Evolutionary conservation across 2,797 vertebrate genomes (phyloP).

Genomic region (Coregonus sp.): DNA sequence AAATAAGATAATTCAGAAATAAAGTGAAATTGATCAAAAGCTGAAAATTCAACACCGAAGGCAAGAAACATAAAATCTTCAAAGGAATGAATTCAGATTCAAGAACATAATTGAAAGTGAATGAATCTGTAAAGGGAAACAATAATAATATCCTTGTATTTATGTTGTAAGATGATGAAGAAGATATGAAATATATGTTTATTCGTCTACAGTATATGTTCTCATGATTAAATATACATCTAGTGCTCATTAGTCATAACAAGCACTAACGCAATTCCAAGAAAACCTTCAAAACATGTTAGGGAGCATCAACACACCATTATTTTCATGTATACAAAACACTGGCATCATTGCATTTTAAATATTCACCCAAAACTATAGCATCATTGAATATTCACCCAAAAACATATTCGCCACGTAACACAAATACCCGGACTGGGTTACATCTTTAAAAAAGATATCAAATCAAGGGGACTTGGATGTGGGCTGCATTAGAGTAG

Average conservation of each 20-base stretch:
- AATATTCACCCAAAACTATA: conserved; percentile 53
- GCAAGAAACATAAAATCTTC: too few relatives aligned
- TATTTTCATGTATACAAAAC: conserved; percentile 59
- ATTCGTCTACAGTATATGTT: background rate
- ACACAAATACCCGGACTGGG: conserved; percentile 45
- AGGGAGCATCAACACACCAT: conserved; percentile 28
- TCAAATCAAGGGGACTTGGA: conserved; percentile 64
- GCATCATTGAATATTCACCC: conserved; percentile 69
- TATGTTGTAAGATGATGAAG: background rate
- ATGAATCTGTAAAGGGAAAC: too few relatives aligned
- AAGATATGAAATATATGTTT: background rate
- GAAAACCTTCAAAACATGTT: conserved; percentile 58
- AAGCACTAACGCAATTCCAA: conserved; percentile 25
- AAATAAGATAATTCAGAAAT: background rate
- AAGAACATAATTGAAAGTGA: too few relatives aligned
- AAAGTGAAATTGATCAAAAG: background rate
- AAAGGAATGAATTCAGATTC: too few relatives aligned
- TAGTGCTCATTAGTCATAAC: conserved; percentile 5
- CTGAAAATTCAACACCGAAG: background rate
- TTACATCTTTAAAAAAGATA: conserved; percentile 67
- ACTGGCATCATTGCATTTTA: conserved; percentile 52
- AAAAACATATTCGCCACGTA: conserved; percentile 71
- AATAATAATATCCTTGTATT: background rate
- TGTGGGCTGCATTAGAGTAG: conserved; percentile 68
- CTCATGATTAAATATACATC: background rate